Evolutionary conservation across 2,113 vertebrate genomes (phyloP).

Genomic region (Helogale parvula): DNA sequence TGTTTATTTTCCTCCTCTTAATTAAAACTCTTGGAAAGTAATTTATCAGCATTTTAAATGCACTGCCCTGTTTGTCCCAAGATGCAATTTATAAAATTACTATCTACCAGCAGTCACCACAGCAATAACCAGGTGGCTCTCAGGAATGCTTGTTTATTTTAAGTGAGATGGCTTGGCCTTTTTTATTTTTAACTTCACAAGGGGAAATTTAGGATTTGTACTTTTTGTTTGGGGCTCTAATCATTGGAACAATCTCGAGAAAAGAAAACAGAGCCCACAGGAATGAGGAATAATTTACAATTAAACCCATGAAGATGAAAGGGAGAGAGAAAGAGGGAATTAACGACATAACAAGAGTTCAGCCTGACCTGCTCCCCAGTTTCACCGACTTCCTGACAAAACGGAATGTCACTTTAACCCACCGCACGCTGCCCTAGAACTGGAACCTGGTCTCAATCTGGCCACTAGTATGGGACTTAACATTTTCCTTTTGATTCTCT

Average conservation of each 20-base stretch:
- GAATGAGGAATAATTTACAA: constrained; percentile 67
- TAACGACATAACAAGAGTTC: constrained; percentile 21
- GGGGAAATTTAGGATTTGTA: not conserved
- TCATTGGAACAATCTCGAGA: constrained; percentile 54
- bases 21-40: constrained; percentile 45
- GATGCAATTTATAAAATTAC: not conserved
- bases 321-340: constrained; percentile 52
- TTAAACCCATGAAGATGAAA: constrained; percentile 70
- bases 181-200: constrained; percentile 12
- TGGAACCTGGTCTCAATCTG: constrained; percentile 26
- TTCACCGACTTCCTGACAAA: constrained; percentile 34
- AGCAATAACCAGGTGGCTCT: not conserved
- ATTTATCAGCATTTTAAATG: constrained; percentile 33
- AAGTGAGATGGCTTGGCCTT: not conserved
- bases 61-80: not conserved
- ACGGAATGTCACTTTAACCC: constrained; percentile 60
- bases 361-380: constrained; percentile 42
- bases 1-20: constrained; percentile 67
- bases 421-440: not conserved
- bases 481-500: not conserved
- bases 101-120: not conserved
- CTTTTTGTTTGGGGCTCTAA: constrained; percentile 58
- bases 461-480: not conserved
- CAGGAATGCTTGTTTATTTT: constrained; percentile 35
- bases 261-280: constrained; percentile 69